A percentile compares a stretch with the other conserved stretches of the same genome.
These are phyloP conservation scores for Epicauta chinensis DNA, from an alignment of 1,140 invertebrate species.

Conservation along the genomic window DNA sequence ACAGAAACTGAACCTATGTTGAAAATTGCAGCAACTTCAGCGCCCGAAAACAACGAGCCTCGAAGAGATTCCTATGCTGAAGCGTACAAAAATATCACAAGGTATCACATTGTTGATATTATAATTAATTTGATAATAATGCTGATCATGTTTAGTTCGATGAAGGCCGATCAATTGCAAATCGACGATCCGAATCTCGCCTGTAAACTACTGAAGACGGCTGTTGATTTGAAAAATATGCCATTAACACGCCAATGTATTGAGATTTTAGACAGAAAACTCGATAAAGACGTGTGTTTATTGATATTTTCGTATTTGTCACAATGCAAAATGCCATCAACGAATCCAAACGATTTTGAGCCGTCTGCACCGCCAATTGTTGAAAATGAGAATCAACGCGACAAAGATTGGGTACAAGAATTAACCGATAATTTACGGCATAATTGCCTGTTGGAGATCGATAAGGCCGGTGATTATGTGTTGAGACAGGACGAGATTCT, in stretches of 20 bases:
- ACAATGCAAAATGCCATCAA: slow-evolving; percentile 21
- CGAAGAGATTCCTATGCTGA: slow-evolving; percentile 15
- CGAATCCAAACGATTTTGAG: slow-evolving; percentile 30
- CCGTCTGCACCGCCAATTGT: slow-evolving; percentile 39
- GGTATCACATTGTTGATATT: slow-evolving; percentile 11
- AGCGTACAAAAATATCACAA: slow-evolving; percentile 24
- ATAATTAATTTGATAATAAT: slow-evolving; percentile 4
- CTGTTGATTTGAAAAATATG: slow-evolving; percentile 34
- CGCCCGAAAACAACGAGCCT: slow-evolving; percentile 10
- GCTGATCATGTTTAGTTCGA: slow-evolving; percentile 30
- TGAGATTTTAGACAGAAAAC: slow-evolving; percentile 30
- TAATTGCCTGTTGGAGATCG: slow-evolving; percentile 37
- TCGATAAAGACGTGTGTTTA: slow-evolving; percentile 32
- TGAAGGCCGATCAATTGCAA: slow-evolving; percentile 33
- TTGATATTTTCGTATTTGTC: slow-evolving; percentile 29
- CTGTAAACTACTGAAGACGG: slow-evolving; percentile 33
- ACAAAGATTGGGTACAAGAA: slow-evolving; percentile 35
- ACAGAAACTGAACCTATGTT: slow-evolving; percentile 18
- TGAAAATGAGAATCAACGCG: slow-evolving; percentile 32
- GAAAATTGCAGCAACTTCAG: neutral
- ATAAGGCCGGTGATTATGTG: slow-evolving; percentile 35
- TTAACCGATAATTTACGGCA: slow-evolving; percentile 32
- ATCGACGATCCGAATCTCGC: slow-evolving; percentile 30
- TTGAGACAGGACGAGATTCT: slow-evolving; percentile 34
- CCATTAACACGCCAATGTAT: slow-evolving; percentile 38